Conservation (phyloP, 2,113 vertebrate genomes). For the Muscicapa adusta region DNA sequence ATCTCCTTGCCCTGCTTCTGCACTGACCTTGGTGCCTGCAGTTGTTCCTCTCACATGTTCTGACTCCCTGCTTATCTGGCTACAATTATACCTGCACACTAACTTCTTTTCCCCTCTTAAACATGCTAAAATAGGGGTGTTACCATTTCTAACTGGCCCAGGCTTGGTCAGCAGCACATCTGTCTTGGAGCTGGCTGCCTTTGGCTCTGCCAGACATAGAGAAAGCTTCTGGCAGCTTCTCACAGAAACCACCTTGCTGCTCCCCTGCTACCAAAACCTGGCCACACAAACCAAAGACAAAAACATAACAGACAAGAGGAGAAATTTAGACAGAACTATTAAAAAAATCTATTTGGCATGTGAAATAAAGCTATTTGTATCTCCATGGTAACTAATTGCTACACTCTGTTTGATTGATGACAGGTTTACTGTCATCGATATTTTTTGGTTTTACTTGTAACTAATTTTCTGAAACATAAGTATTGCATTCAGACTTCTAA, state of each 20-base stretch:
- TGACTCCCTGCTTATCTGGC: not conserved
- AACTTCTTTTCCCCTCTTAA: no score
- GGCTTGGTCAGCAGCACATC: not conserved
- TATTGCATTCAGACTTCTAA: not conserved
- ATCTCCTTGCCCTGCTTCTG: not conserved
- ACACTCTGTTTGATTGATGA: not conserved
- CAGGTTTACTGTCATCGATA: not conserved
- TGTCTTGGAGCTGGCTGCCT: accelerated
- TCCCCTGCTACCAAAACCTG: not conserved
- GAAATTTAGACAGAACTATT: not conserved
- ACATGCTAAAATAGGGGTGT: not conserved
- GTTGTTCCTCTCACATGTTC: not conserved
- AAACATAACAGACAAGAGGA: not conserved
- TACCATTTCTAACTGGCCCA: not conserved
- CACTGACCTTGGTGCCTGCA: not conserved
- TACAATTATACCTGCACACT: not conserved
- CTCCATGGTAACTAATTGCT: not conserved
- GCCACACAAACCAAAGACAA: not conserved
- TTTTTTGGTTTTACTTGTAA: not conserved
- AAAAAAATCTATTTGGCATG: not conserved
- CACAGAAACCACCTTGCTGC: not conserved
- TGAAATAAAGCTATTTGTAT: not conserved
- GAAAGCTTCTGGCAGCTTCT: not conserved
- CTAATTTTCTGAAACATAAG: not conserved
- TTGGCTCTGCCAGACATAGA: not conserved